Conservation (phyloP, 1,140 invertebrate species). For the Pseudobourletiella spinata region DNA sequence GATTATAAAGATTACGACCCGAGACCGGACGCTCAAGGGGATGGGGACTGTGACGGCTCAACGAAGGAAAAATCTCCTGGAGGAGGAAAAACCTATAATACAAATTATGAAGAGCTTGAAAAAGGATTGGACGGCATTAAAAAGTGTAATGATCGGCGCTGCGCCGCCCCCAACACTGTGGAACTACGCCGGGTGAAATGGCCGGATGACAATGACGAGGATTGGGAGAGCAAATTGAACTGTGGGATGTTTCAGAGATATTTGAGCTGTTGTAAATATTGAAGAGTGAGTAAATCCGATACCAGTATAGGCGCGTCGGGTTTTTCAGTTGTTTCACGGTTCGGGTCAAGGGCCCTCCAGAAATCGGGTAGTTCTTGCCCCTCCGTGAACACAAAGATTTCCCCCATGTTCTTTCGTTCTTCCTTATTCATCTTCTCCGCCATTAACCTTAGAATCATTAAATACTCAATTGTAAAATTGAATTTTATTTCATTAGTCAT, state of each 20-base stretch:
- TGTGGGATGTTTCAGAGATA: background rate
- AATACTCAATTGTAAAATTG: constrained; percentile 18
- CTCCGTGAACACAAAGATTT: constrained; percentile 76
- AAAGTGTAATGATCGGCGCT: background rate
- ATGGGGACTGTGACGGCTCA: background rate
- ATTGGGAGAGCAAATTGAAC: background rate
- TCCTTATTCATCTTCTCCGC: constrained; percentile 99
- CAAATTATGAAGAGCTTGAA: background rate
- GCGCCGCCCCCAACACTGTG: background rate
- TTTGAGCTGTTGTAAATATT: background rate
- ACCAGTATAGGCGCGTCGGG: constrained; percentile 37
- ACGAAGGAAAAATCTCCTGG: background rate
- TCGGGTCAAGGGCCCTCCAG: constrained; percentile 58
- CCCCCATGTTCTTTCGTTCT: constrained; percentile 89
- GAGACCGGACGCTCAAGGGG: background rate
- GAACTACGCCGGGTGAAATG: background rate
- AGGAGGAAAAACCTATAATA: background rate
- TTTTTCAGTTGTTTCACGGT: constrained; percentile 42
- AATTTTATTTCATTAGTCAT: background rate
- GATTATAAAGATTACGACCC: background rate
- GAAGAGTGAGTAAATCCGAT: constrained; percentile 3
- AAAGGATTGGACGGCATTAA: background rate
- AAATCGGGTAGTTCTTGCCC: constrained; percentile 75
- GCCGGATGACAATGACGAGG: background rate
- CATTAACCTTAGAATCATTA: constrained; percentile 55